Evolutionary conservation across 64 coral and sea anemone species (phyloP), one percentile per base, ranked within the genome.

Genomic region (Catalaphyllia jardinei): DNA sequence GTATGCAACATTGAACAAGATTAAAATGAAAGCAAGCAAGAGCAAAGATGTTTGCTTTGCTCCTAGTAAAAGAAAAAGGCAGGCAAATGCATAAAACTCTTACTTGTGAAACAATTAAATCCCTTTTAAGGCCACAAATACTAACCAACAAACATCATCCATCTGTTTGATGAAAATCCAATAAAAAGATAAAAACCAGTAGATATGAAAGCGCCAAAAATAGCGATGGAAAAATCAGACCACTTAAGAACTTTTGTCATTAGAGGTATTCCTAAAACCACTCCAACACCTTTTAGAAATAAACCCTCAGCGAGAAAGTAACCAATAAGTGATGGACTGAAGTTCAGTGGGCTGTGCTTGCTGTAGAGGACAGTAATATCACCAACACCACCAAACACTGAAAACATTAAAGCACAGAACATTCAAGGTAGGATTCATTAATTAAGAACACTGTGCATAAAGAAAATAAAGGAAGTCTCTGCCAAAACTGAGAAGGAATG

Each of bases 121-220:
- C 42, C 4, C 33, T 35, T 35, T 1, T 35, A 35, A 35, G 33
- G 33, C 3, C 54, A 57, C 42, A 57, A 57, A 57, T 79, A 87
- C 94, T 93, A 61, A 97, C 95, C 92, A 61, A 93, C 76, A 62
- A 97, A 97, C 95, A 97, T 97, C 92, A 97, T 91, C 95, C 88
- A 93, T 31, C 82, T 91, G 14, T 29, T 76, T 60, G 87, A 75
- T 52, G 95, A 72, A 77, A 94, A 88, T 2, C 91, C 95, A 88
- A 89, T 80, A 29, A 94, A 97, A 64, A 88, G 28, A 25, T 90
- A 93, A 60, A 93, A 86, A 1, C 62, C 76, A 76, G 77, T 73
- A 25, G 88, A 73, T 33, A 88, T 63, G 4, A 50, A 16, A 72
- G 92, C 86, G 51, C 96, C 96, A 87, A 87, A 19, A 50, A 90